phyloP scores from a whole-genome alignment of 2,888 invertebrate species.

The Neoascia interrupta region DNA sequence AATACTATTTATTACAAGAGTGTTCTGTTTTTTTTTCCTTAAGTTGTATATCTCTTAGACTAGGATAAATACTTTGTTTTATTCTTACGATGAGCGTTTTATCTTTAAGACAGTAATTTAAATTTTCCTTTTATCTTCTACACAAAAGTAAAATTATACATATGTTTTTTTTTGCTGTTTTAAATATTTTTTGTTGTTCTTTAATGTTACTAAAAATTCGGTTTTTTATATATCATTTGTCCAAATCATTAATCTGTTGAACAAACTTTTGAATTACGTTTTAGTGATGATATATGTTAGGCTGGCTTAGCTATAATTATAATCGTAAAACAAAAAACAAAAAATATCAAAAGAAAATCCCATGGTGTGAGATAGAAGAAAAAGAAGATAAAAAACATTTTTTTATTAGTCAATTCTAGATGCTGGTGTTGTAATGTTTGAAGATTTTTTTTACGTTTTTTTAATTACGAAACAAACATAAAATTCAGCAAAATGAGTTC shows the following conservation, averaged over 20 bases:
- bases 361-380: conserved; percentile 70
- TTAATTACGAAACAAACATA: conserved; percentile 47
- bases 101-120: conserved; percentile 55
- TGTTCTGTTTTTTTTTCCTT: conserved; percentile 29
- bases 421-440: conserved; percentile 23
- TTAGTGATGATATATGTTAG: conserved; percentile 78
- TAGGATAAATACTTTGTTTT: conserved; percentile 67
- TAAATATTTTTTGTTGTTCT: conserved; percentile 12
- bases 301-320: conserved; percentile 77
- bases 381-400: conserved; percentile 60
- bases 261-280: conserved; percentile 73
- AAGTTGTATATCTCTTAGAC: conserved; percentile 55
- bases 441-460: conserved; percentile 49
- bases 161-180: conserved; percentile 32
- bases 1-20: conserved; percentile 45
- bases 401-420: conserved; percentile 58
- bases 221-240: conserved; percentile 62
- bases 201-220: conserved; percentile 68
- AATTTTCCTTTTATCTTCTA: conserved; percentile 59
- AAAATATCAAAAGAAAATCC: conserved; percentile 57
- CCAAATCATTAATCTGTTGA: conserved; percentile 71
- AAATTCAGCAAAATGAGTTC: conserved; percentile 63
- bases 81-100: conserved; percentile 55
- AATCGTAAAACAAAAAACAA: conserved; percentile 55
- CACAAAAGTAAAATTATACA: conserved; percentile 62